Conservation (phyloP, 1,140 invertebrate species). For the Drosophila ercepeae region DNA sequence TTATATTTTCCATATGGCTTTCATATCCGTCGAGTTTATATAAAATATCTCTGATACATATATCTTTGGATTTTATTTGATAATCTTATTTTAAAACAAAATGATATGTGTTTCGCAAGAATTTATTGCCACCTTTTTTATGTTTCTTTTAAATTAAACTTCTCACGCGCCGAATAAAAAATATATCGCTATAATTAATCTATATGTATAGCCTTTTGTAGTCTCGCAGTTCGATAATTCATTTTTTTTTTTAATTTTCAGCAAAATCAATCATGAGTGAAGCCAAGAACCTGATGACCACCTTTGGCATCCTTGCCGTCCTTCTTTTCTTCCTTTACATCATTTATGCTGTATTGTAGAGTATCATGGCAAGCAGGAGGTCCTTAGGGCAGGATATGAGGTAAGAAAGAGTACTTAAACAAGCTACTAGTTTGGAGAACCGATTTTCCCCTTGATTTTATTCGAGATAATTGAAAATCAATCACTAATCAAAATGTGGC, state of each 20-base stretch:
- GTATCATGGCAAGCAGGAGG: constrained; percentile 5
- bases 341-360: constrained; percentile 79
- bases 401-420: constrained; percentile 5
- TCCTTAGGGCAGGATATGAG: constrained; percentile 41
- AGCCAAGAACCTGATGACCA: constrained; percentile 71
- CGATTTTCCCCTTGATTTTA: constrained; percentile 3
- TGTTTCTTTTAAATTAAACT: constrained; percentile 55
- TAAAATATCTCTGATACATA: constrained; percentile 19
- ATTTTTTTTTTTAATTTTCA: constrained; percentile 19
- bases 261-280: constrained; percentile 69
- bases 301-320: constrained; percentile 76
- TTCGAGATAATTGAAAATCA: constrained; percentile 21
- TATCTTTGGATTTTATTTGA: constrained; percentile 35
- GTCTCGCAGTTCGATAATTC: constrained; percentile 16
- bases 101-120: constrained; percentile 58
- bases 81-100: constrained; percentile 72
- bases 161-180: constrained; percentile 56
- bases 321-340: constrained; percentile 68
- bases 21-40: constrained; percentile 45
- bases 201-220: constrained; percentile 29
- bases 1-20: constrained; percentile 51
- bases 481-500: constrained; percentile 31
- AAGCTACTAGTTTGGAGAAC: neutral
- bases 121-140: constrained; percentile 64
- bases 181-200: constrained; percentile 16